Evolutionary conservation across 2,113 vertebrate species (phyloP).

Genomic region (Pionites leucogaster): DNA sequence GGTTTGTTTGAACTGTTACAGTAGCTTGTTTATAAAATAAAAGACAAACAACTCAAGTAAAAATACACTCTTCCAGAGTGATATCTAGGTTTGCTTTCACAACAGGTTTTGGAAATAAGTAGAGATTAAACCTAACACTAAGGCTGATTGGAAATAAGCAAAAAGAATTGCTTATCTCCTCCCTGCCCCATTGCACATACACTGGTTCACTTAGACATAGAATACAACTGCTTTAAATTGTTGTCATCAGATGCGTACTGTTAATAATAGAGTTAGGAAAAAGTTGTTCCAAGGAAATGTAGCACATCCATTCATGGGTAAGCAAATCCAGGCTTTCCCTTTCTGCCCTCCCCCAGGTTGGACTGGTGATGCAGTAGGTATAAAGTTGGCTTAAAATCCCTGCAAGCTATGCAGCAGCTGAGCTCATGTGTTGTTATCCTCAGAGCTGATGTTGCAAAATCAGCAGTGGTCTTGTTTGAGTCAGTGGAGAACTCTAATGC

Average conservation of each 20-base stretch:
- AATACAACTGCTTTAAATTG: neutral
- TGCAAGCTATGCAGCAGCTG: neutral
- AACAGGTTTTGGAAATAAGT: neutral
- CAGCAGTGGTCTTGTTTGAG: neutral
- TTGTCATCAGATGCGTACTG: neutral
- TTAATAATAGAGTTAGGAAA: neutral
- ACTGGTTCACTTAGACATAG: neutral
- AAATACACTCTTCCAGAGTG: neutral
- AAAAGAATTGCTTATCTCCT: neutral
- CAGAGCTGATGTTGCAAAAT: slow-evolving; percentile 1
- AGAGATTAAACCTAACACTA: neutral
- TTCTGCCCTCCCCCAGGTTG: neutral
- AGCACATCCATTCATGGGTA: neutral
- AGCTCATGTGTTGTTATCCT: neutral
- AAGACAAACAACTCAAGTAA: neutral
- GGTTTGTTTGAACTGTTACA: neutral
- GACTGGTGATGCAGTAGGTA: neutral
- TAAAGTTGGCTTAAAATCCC: neutral
- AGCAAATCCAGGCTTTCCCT: neutral
- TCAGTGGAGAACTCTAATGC: neutral
- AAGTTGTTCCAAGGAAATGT: neutral
- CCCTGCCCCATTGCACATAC: neutral
- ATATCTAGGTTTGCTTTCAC: neutral
- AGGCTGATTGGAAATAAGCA: neutral
- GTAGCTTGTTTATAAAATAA: neutral